phyloP scores from a whole-genome alignment of 2,113 vertebrate genomes.

The Vulpes lagopus region DNA sequence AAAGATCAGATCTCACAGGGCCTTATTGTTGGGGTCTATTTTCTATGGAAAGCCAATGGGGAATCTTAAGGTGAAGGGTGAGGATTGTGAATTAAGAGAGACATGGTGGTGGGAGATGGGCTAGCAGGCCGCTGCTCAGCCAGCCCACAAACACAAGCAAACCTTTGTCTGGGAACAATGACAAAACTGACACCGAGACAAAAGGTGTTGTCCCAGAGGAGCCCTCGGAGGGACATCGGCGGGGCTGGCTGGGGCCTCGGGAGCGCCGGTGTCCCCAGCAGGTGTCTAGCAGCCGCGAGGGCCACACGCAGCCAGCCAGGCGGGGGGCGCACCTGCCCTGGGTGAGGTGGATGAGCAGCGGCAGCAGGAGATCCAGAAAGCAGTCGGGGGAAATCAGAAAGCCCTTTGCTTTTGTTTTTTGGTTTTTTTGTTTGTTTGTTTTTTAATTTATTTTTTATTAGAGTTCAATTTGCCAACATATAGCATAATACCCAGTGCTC shows the following conservation, averaged over 20 bases:
- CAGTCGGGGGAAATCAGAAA: neutral
- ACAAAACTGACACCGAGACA: neutral
- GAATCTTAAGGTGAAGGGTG: neutral
- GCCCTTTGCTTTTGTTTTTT: neutral
- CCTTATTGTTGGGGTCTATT: neutral
- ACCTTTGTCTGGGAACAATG: neutral
- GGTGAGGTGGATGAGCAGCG: neutral
- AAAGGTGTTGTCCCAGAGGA: neutral
- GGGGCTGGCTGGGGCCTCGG: accelerated
- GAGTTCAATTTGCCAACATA: no score
- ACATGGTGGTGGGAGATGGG: neutral
- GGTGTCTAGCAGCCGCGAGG: neutral
- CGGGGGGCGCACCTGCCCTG: no score
- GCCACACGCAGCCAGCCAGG: neutral
- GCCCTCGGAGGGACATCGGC: neutral
- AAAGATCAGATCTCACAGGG: neutral
- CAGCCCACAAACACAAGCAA: neutral
- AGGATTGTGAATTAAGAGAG: neutral
- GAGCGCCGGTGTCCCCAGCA: neutral
- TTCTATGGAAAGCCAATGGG: neutral
- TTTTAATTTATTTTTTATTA: no score
- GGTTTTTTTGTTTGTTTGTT: no score
- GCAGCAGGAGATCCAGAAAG: neutral
- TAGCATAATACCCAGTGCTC: no score
- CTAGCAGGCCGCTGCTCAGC: neutral